Base-by-base conservation (phyloP, 2,113 vertebrate genomes). In the Anser cygnoides region DNA sequence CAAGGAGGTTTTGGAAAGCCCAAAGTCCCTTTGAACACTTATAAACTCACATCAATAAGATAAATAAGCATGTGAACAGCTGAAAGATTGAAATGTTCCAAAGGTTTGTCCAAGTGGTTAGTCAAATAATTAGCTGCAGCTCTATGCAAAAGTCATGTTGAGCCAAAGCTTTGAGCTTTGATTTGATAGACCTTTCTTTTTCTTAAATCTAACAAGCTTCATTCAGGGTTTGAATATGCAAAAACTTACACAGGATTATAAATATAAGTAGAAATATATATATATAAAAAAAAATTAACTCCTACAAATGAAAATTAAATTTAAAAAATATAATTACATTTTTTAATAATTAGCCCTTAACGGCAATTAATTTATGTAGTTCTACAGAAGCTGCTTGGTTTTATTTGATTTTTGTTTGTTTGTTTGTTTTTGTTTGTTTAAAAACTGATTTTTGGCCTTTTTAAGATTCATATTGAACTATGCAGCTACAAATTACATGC, bases 221-320 rank as follows among this genome's bases (percentile, higher is more conserved):
- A 92, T 97, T 95, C 92, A 96, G 89, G 89, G 90, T 96, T 86
- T 95, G 41, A 97, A 95, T 97, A 96, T 94, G 79, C 92, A 95
- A 96, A 96, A 98, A 96, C 31, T 71, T 81, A 96, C 66, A 95
- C 29, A 75, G 31, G 78, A 84, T 82, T 93, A 77, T 91, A 85
- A 68, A 84, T 73, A 54, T 13, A 59, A 82, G n/a, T 29, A 77
- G 79, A 93, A 93, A 90, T 46, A 87, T 9, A 39, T 39, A 39
- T 10, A 39, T 39, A 39, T 43, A 28, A 61, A 70, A 91, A 35
- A 29, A 44, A 9, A 70, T 95, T 97, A 78, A 89, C 7, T 66
- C 18, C 3, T 68, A 63, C 17, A 66, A 75, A 70, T 87, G 84
- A 59, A 93, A 97, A 49, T 88, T 15, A 95, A 91, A 87, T 90